These are phyloP conservation scores for Chloroceryle amazona DNA, from an alignment of 2,797 vertebrate species.

Conservation along the genomic window DNA sequence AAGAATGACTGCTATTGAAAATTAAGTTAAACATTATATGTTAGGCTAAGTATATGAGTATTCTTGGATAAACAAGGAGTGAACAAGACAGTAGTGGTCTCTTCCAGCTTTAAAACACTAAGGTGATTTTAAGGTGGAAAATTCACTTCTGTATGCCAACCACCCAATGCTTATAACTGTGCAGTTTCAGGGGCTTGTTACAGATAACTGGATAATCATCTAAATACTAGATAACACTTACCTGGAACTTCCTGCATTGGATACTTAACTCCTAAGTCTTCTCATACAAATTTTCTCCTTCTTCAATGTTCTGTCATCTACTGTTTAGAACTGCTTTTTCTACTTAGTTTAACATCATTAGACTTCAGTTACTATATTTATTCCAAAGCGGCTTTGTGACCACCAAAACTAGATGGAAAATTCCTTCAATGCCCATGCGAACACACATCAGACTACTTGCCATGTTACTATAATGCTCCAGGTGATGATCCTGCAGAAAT, in stretches of 20 bases:
- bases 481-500: background rate
- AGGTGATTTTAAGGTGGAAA: background rate
- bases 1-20: background rate
- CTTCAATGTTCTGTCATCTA: background rate
- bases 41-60: background rate
- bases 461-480: background rate
- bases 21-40: background rate
- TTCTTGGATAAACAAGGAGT: background rate
- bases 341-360: background rate
- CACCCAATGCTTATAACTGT: background rate
- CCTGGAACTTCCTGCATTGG: background rate
- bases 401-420: background rate
- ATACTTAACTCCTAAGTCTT: background rate
- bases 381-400: background rate
- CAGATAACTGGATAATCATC: background rate
- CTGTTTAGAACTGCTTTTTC: background rate
- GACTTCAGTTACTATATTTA: background rate
- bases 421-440: background rate
- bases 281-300: background rate
- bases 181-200: background rate
- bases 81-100: background rate
- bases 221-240: background rate
- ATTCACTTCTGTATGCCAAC: background rate
- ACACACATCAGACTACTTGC: background rate
- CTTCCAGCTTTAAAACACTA: background rate